phyloP scores from a whole-genome alignment of 2,113 vertebrate genomes.

The Steatornis caripensis region DNA sequence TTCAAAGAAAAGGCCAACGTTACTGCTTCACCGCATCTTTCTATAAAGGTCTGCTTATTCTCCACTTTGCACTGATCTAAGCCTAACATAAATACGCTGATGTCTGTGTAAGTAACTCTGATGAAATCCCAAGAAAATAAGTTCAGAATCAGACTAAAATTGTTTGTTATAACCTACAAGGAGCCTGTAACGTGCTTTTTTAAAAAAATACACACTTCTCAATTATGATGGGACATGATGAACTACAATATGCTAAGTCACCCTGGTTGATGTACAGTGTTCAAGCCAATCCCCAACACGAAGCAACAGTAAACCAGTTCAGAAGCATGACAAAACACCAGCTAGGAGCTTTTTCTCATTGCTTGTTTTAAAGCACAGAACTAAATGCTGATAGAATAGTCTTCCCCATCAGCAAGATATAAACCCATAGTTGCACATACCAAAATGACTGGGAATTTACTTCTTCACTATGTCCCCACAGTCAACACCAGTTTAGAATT shows the following conservation, averaged over 20 bases:
- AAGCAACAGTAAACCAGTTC: neutral
- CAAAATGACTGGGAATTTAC: neutral
- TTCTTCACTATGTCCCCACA: neutral
- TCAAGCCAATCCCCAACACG: neutral
- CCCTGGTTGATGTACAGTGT: rapidly evolving
- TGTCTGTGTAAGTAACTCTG: neutral
- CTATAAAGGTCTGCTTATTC: neutral
- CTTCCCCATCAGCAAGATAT: neutral
- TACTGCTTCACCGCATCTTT: neutral
- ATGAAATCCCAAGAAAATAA: neutral
- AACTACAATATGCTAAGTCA: neutral
- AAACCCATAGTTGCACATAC: neutral
- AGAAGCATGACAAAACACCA: neutral
- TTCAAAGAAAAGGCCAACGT: neutral
- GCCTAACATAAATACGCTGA: neutral
- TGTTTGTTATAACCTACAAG: neutral
- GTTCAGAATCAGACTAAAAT: neutral
- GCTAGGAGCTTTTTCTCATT: neutral
- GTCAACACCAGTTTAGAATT: neutral
- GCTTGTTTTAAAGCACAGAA: neutral
- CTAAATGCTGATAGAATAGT: neutral
- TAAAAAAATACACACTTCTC: neutral
- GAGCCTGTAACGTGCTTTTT: neutral
- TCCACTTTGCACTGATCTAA: neutral
- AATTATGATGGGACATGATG: neutral